A percentile compares a stretch with the other conserved stretches of the same genome.
Conservation (phyloP, 2,797 vertebrate species). For the Trematomus bernacchii region DNA sequence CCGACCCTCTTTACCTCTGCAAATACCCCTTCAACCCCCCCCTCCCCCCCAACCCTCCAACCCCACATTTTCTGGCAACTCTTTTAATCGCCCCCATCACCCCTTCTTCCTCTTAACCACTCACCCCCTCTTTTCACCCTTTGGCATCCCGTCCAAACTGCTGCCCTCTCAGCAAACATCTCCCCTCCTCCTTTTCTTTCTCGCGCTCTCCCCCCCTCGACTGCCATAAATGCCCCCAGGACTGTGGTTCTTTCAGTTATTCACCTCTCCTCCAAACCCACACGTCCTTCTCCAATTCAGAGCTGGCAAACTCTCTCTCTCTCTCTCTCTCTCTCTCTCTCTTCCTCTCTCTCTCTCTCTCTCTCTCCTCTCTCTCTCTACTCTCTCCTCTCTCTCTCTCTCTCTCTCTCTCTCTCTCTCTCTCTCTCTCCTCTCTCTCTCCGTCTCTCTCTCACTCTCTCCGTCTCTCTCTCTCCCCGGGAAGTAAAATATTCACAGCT, state of each 20-base stretch:
- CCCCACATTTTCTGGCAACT: slow-evolving; percentile 70
- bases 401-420: slow-evolving; percentile 38
- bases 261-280: slow-evolving; percentile 68
- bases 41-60: slow-evolving; percentile 34
- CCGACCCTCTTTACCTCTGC: slow-evolving; percentile 63
- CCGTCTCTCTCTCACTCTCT: no score
- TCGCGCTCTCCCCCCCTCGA: neutral
- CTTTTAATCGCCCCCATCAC: slow-evolving; percentile 70
- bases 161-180: slow-evolving; percentile 75
- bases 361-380: no score
- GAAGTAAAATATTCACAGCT: slow-evolving; percentile 88
- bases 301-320: slow-evolving; percentile 47
- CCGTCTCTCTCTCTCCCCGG: slow-evolving; percentile 63
- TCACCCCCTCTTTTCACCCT: slow-evolving; percentile 60
- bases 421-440: slow-evolving; percentile 38
- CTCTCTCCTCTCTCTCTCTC: slow-evolving; percentile 51
- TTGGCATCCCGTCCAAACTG: slow-evolving; percentile 65
- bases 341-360: slow-evolving; percentile 32
- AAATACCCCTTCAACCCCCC: slow-evolving; percentile 72
- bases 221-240: slow-evolving; percentile 75
- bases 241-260: slow-evolving; percentile 72
- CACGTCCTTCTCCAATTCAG: slow-evolving; percentile 54
- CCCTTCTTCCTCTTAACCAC: slow-evolving; percentile 64
- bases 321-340: no score
- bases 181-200: slow-evolving; percentile 39